phyloP scores from a whole-genome alignment of 2,113 vertebrate genomes.

The Larimichthys polyactis region DNA sequence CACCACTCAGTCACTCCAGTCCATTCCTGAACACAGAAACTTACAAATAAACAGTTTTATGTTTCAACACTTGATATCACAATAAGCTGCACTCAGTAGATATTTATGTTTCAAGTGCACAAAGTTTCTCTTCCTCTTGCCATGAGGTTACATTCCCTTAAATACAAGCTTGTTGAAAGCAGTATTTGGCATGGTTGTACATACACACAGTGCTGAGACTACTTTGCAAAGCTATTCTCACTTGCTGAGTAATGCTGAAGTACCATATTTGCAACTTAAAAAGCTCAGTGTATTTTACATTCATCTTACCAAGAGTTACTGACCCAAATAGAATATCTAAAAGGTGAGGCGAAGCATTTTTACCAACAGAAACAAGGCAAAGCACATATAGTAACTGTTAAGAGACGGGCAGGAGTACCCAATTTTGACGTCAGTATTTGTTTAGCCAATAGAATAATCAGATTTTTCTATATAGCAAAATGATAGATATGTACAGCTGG shows the following conservation, averaged over 20 bases:
- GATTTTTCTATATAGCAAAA: too few relatives aligned
- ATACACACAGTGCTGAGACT: background rate
- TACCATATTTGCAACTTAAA: conserved; percentile 24
- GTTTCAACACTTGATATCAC: background rate
- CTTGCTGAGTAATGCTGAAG: background rate
- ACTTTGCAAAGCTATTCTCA: conserved; percentile 1
- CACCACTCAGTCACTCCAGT: background rate
- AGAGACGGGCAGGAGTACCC: too few relatives aligned
- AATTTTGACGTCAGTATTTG: too few relatives aligned
- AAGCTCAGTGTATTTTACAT: conserved; percentile 30
- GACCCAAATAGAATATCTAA: background rate
- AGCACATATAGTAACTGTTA: too few relatives aligned
- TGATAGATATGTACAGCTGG: too few relatives aligned
- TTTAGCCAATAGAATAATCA: too few relatives aligned
- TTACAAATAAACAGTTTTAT: background rate
- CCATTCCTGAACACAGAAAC: background rate
- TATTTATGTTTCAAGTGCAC: background rate
- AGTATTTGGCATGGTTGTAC: background rate
- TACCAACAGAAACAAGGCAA: background rate
- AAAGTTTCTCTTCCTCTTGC: background rate
- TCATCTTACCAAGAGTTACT: background rate
- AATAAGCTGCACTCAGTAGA: too few relatives aligned
- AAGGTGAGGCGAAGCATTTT: background rate
- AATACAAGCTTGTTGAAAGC: conserved; percentile 12
- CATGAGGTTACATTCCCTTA: background rate